Evolutionary conservation across 1,140 invertebrate genomes (phyloP), one percentile per base, ranked within the genome.

Genomic region (Psix sp.): DNA sequence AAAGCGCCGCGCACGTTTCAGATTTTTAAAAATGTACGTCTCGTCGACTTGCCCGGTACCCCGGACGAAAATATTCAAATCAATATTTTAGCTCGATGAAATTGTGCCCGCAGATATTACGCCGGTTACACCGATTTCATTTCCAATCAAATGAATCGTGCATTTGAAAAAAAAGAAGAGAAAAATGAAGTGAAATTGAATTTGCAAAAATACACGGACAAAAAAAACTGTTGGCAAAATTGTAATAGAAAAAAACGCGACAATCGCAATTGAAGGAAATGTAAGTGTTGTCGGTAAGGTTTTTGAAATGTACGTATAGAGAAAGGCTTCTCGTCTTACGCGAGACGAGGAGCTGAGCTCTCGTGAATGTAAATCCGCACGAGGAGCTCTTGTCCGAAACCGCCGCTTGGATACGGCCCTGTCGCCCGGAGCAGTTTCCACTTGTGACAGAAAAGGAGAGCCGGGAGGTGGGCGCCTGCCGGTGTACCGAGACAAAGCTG

Each of bases 401-500:
- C 70, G 40, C 36, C 4, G 13, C 62, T 10, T 38, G 40, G 46
- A 38, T 33, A 45, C 35, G 42, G 59, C 63, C 42, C 76, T 74
- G 71, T 74, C 78, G 76, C 74, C 77, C 67, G 70, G 66, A 77
- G 77, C 81, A 76, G 35, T 76, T 67, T 73, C 77, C 76, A 80
- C 77, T 82, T 75, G 71, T 70, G 68, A 76, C 54, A 79, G 81
- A 54, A 40, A 56, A 46, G 51, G 20, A 13, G 17, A 14, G 36
- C 1, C 2, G n/a, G 75, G 18, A 31, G 48, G 43, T 9, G 26
- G 48, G 59, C 10, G 38, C 16, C 38, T 14, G 24, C 6, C 9
- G 36, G 39, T 38, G 60, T 20, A 48, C 78, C 76, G 81, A 82
- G 78, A 84, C 82, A 84, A 83, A 84, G 76, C 75, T 76, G 71